Base-by-base conservation (phyloP, 30 jellyfish, hydroid and myxozoan genomes). In the Turritopsis dohrnii region DNA sequence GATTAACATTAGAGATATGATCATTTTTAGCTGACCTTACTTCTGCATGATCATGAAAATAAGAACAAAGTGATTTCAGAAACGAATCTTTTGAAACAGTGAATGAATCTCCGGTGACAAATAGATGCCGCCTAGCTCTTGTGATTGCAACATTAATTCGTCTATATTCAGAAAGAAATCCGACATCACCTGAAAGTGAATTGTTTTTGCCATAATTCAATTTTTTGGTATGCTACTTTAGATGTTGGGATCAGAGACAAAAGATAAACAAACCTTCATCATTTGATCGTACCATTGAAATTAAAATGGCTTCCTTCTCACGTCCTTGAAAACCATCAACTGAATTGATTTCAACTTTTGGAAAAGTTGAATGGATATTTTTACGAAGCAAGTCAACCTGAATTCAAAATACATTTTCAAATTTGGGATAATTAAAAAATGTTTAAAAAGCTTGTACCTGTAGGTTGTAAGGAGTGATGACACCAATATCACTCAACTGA, bases 271-370 rank as follows among this genome's bases (percentile, higher is more conserved):
- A 66, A 94, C 99, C 99, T 54, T 83, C 52, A 20, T 94, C 97
- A 82, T 94, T 94, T 13, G 99, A 94, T 21, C 99, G 89, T 18
- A 94, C 99, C 83, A 94, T 88, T 26, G 99, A 94, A 1, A 94
- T 86, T 16, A 94, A 66, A 0, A 94, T 89, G 17, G 99, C 99
- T 72, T 94, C 99, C 52, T 94, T 94, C 72, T 94, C 99, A 53
- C 99, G 85, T 22, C 99, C 99, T 80, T 94, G 99, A 76, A 94
- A 94, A 8, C 99, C 99, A 83, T 94, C 99, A 1, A 94, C 99
- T 5, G 99, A 94, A 54, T 91, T 80, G 26, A 94, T 72, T 75
- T 94, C 99, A 1, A 94, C n/a, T n/a, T 83, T 73, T 1, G 96
- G 92, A 53, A 81, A 71, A 7, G 52, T 71, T 26, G 83, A 66